Conservation (phyloP, 2,797 vertebrate genomes). For the Eidolon dupreanum region DNA sequence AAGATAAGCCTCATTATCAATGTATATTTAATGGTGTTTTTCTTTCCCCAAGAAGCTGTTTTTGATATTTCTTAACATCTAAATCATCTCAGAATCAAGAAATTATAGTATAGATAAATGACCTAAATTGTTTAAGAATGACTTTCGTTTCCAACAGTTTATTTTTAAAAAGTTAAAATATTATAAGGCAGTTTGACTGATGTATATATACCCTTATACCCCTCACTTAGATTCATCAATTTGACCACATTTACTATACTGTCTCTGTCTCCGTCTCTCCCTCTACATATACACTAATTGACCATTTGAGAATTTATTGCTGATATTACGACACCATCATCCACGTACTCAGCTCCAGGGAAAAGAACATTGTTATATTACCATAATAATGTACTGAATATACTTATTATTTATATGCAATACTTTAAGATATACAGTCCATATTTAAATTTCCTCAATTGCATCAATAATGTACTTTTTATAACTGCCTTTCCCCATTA, state of each 20-base stretch:
- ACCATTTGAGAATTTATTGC: not conserved
- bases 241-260: not conserved
- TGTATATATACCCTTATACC: not conserved
- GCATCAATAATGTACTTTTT: not conserved
- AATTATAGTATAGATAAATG: not conserved
- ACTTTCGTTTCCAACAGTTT: not conserved
- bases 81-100: not conserved
- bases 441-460: not conserved
- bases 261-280: not conserved
- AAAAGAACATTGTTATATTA: not conserved
- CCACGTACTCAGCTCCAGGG: not conserved
- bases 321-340: not conserved
- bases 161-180: slow-evolving; percentile 1
- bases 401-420: slow-evolving; percentile 7
- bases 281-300: not conserved
- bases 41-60: not conserved
- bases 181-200: not conserved
- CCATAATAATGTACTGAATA: not conserved
- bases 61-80: not conserved
- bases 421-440: not conserved
- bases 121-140: not conserved
- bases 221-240: not conserved
- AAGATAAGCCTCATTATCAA: not conserved
- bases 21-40: not conserved
- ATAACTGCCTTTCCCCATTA: not conserved